These are phyloP conservation scores for Lacerta viridis DNA, from an alignment of 2,797 vertebrate genomes.

Conservation along the genomic window DNA sequence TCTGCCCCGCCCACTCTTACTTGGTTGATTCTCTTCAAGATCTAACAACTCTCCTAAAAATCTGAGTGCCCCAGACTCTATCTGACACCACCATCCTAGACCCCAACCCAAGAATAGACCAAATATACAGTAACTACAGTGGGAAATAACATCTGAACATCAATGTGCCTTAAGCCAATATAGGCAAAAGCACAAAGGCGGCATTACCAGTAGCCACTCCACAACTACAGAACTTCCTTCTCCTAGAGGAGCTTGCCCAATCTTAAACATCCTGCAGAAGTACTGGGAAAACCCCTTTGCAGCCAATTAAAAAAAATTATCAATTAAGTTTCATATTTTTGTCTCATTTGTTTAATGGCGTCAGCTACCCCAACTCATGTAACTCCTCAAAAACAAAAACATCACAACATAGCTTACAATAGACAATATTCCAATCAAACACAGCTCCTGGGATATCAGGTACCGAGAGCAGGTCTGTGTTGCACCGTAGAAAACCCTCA, in stretches of 20 bases:
- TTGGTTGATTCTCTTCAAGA: no score
- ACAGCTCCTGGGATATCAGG: slow-evolving; percentile 2
- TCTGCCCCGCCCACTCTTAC: no score
- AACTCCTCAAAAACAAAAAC: neutral
- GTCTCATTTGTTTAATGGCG: neutral
- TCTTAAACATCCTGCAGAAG: neutral
- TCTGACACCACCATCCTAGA: no score
- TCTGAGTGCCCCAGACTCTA: no score
- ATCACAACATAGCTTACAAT: neutral
- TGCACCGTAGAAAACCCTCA: slow-evolving; percentile 45
- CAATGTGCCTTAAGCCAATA: neutral
- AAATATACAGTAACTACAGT: neutral
- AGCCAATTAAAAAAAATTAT: neutral
- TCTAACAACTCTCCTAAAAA: no score
- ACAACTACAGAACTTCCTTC: neutral
- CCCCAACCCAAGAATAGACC: no score
- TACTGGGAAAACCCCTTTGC: neutral
- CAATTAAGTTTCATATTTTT: neutral
- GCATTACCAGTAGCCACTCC: neutral
- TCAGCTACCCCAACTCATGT: neutral
- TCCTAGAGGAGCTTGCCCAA: neutral
- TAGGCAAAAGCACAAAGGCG: neutral
- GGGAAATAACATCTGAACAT: neutral
- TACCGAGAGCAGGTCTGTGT: slow-evolving; percentile 37
- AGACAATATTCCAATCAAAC: slow-evolving; percentile 15